These are phyloP conservation scores for Empidonax traillii DNA, from an alignment of 2,113 vertebrate genomes.

Conservation along the genomic window DNA sequence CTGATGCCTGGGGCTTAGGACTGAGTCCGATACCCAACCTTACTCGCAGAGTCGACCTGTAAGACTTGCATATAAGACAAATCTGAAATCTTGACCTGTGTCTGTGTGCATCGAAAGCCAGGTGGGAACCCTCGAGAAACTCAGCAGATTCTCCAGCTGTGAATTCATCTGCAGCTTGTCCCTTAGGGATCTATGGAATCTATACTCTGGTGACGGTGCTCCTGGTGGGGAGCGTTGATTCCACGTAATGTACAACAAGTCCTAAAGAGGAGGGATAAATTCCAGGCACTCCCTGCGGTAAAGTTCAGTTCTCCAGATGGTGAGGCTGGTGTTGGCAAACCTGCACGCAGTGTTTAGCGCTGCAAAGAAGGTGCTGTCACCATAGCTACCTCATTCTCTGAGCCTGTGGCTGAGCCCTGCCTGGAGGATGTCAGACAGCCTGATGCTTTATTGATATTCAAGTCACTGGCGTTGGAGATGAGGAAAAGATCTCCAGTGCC, in stretches of 20 bases:
- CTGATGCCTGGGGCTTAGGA: background rate
- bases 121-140: background rate
- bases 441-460: conserved; percentile 6
- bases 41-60: background rate
- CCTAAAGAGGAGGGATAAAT: background rate
- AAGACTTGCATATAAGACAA: background rate
- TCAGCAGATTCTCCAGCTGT: background rate
- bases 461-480: background rate
- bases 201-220: background rate
- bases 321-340: background rate
- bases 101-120: background rate
- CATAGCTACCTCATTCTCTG: conserved; percentile 15
- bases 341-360: background rate
- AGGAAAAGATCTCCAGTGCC: background rate
- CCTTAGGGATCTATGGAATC: background rate
- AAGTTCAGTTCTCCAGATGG: conserved; percentile 14
- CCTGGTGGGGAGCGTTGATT: background rate
- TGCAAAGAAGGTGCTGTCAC: conserved; percentile 40
- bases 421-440: background rate
- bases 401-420: background rate
- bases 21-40: background rate
- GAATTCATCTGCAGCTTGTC: background rate
- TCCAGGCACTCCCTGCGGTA: background rate
- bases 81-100: background rate
- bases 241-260: background rate